phyloP scores from a whole-genome alignment of 2,888 invertebrate species.

The Diabrotica balteata region DNA sequence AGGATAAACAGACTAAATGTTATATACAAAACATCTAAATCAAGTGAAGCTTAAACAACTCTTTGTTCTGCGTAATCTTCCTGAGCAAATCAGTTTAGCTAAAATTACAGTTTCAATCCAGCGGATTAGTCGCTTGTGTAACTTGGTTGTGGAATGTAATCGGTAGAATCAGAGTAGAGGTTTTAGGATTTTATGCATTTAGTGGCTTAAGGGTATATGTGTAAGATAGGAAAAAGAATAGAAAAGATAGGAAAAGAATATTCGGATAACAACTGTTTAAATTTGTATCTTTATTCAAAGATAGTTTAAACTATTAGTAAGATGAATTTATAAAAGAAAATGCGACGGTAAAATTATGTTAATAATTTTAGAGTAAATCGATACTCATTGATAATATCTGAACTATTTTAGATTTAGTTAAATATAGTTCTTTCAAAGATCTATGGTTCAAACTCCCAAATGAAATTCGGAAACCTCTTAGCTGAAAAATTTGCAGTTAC shows the following conservation, averaged over 20 bases:
- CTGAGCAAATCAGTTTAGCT: slow-evolving; percentile 1
- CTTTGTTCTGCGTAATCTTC: slow-evolving; percentile 5
- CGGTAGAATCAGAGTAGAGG: neutral
- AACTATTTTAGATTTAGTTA: no score
- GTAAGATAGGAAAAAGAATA: neutral
- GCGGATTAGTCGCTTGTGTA: neutral
- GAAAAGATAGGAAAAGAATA: neutral
- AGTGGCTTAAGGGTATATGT: neutral
- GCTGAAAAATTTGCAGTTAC: no score
- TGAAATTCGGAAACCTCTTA: no score
- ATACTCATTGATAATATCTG: no score
- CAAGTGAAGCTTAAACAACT: slow-evolving; percentile 3
- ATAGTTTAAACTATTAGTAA: no score
- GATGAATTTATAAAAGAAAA: no score
- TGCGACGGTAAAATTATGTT: no score
- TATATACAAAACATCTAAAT: slow-evolving; percentile 2
- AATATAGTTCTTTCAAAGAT: no score
- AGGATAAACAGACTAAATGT: no score
- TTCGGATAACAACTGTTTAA: neutral
- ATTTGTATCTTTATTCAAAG: no score
- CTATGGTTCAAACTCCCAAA: no score
- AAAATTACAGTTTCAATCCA: slow-evolving; percentile 4
- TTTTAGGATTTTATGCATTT: neutral
- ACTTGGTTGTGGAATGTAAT: neutral
- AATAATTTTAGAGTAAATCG: no score